Percentiles rank a stretch among this genome's conserved stretches.
phyloP scores from a whole-genome alignment of 2,113 vertebrate species.

The Perca fluviatilis region DNA sequence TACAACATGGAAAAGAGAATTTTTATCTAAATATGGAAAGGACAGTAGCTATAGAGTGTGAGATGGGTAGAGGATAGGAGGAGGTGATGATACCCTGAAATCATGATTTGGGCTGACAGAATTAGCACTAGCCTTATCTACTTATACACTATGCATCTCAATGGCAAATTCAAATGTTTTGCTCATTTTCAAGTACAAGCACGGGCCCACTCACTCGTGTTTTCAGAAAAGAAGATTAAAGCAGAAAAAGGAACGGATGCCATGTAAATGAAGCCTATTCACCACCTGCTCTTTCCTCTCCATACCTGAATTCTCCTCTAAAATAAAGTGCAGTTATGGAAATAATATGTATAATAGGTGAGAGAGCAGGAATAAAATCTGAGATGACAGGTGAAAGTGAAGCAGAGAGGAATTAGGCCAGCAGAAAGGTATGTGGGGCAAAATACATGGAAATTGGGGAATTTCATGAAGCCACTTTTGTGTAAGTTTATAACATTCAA shows the following conservation, averaged over 20 bases:
- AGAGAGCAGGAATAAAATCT: conserved; percentile 24
- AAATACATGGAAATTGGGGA: conserved; percentile 16
- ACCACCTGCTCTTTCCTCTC: conserved; percentile 10
- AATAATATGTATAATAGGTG: conserved; percentile 48
- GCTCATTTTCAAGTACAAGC: conserved; percentile 1
- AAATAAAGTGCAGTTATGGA: conserved; percentile 39
- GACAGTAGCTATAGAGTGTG: no score
- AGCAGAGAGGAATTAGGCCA: conserved; percentile 27
- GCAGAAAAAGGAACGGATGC: neutral
- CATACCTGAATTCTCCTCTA: neutral
- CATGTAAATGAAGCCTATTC: conserved; percentile 26
- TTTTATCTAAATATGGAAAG: no score
- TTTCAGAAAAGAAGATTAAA: conserved; percentile 26
- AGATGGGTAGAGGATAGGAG: no score
- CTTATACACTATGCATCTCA: neutral
- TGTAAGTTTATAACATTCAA: neutral
- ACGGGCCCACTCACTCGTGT: neutral
- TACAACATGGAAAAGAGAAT: no score
- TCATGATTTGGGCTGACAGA: neutral
- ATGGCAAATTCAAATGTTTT: neutral
- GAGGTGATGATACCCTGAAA: neutral
- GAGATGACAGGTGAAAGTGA: conserved; percentile 31
- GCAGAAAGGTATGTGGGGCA: conserved; percentile 18
- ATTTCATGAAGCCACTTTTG: conserved; percentile 5
- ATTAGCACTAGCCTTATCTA: neutral